Evolutionary conservation across 2,888 invertebrate genomes (phyloP).

Genomic region (Tachina lurida): DNA sequence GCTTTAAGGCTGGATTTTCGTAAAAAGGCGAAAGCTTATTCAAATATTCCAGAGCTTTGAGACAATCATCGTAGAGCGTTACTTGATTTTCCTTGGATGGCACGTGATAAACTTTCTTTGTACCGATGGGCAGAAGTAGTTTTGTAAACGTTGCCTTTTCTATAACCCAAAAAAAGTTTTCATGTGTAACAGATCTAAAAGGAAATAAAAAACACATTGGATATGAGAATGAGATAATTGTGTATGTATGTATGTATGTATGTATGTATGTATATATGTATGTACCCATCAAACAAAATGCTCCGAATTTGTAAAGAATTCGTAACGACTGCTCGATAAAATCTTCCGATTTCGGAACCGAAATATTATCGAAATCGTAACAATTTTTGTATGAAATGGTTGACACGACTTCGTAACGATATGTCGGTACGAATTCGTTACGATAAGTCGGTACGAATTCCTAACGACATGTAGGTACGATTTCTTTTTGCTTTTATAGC

Average conservation of each 20-base stretch:
- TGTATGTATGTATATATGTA: too few species aligned
- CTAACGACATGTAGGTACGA: too few species aligned
- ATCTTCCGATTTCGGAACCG: too few species aligned
- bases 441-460: too few species aligned
- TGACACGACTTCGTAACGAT: too few species aligned
- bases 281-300: too few species aligned
- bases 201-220: neutral
- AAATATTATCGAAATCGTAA: too few species aligned
- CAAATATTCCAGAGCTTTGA: conserved; percentile 78
- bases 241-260: neutral
- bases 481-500: too few species aligned
- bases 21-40: conserved; percentile 78
- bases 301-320: too few species aligned
- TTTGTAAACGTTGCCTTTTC: conserved; percentile 79
- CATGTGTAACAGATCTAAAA: conserved; percentile 60
- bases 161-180: conserved; percentile 78
- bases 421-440: too few species aligned
- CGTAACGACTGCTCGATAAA: too few species aligned
- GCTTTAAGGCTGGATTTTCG: conserved; percentile 76
- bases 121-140: conserved; percentile 80
- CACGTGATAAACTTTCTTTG: conserved; percentile 77
- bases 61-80: conserved; percentile 80
- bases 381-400: too few species aligned
- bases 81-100: conserved; percentile 79
- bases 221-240: neutral